Evolutionary conservation across 2,888 invertebrate genomes (phyloP).

Genomic region (Hypena proboscidalis): DNA sequence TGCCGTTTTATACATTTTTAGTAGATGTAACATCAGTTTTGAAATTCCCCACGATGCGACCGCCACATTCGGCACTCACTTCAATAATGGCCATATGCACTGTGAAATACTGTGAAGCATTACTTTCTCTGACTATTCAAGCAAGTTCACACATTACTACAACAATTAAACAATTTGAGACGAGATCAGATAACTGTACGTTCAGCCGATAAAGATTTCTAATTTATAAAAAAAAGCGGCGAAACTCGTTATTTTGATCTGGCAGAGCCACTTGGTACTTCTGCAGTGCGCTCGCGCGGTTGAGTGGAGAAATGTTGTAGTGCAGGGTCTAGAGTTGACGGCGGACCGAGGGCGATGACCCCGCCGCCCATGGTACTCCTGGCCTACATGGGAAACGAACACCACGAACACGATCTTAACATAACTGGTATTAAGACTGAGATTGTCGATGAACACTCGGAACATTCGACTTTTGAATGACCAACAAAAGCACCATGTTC

Average conservation of each 20-base stretch:
- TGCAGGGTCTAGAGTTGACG: slow-evolving; percentile 62
- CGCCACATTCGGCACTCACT: slow-evolving; percentile 18
- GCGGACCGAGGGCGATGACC: slow-evolving; percentile 68
- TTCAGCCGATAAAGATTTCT: slow-evolving; percentile 47
- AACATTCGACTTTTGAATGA: slow-evolving; percentile 14
- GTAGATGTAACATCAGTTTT: slow-evolving; percentile 20
- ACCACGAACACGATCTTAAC: slow-evolving; percentile 43
- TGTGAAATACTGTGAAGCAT: slow-evolving; percentile 40
- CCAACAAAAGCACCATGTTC: slow-evolving; percentile 22
- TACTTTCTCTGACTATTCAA: slow-evolving; percentile 58
- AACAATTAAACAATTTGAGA: slow-evolving; percentile 49
- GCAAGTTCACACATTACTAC: slow-evolving; percentile 52
- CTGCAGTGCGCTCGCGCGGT: slow-evolving; percentile 60
- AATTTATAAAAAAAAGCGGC: slow-evolving; percentile 45
- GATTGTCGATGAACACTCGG: slow-evolving; percentile 33
- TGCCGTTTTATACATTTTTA: slow-evolving; percentile 4
- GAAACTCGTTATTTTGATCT: slow-evolving; percentile 54
- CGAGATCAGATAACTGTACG: slow-evolving; percentile 32
- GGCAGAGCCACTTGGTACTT: slow-evolving; percentile 48
- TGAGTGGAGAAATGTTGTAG: slow-evolving; percentile 71
- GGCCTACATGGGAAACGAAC: slow-evolving; percentile 68
- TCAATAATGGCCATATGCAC: slow-evolving; percentile 39
- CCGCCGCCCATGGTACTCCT: slow-evolving; percentile 76
- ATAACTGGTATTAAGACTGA: slow-evolving; percentile 49
- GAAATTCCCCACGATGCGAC: too few relatives aligned